A percentile compares a stretch with the other conserved stretches of the same genome.
phyloP scores from a whole-genome alignment of 2,888 invertebrate species.

The Embidobia sp. region DNA sequence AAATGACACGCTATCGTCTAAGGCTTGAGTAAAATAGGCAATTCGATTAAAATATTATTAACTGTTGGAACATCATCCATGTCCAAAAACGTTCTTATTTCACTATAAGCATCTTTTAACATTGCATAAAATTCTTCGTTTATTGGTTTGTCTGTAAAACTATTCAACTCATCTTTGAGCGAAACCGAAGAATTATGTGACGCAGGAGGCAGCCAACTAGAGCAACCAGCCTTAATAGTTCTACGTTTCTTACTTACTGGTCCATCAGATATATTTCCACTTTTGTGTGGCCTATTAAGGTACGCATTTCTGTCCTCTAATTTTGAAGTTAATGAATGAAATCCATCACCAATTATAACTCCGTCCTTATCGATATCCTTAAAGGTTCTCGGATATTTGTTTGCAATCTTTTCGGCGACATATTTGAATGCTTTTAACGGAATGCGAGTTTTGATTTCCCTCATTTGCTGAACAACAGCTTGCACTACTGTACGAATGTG shows the following conservation, averaged over 20 bases:
- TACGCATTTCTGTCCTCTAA: constrained; percentile 35
- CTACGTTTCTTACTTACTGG: constrained; percentile 20
- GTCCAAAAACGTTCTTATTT: constrained; percentile 25
- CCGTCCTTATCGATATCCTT: constrained; percentile 48
- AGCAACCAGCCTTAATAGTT: constrained; percentile 20
- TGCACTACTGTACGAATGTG: constrained; percentile 19
- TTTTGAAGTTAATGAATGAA: constrained; percentile 22
- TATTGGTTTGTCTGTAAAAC: constrained; percentile 13
- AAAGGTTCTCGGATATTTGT: constrained; percentile 35
- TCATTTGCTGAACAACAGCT: constrained; percentile 34
- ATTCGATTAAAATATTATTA: constrained; percentile 16
- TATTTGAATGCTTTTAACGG: constrained; percentile 38
- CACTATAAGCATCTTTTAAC: constrained; percentile 20
- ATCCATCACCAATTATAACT: constrained; percentile 43
- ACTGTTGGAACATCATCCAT: constrained; percentile 27
- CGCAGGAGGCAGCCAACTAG: constrained; percentile 8
- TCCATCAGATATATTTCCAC: constrained; percentile 30
- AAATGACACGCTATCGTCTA: constrained; percentile 40
- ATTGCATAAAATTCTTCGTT: constrained; percentile 19
- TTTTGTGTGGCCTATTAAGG: constrained; percentile 31
- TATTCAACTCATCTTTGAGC: constrained; percentile 21
- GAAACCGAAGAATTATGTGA: not conserved
- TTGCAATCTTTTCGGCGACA: constrained; percentile 22
- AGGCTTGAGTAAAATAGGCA: constrained; percentile 28
- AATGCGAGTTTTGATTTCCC: constrained; percentile 33